These are phyloP conservation scores for Drosophila anomalata DNA, from an alignment of 2,888 invertebrate genomes.

Conservation along the genomic window DNA sequence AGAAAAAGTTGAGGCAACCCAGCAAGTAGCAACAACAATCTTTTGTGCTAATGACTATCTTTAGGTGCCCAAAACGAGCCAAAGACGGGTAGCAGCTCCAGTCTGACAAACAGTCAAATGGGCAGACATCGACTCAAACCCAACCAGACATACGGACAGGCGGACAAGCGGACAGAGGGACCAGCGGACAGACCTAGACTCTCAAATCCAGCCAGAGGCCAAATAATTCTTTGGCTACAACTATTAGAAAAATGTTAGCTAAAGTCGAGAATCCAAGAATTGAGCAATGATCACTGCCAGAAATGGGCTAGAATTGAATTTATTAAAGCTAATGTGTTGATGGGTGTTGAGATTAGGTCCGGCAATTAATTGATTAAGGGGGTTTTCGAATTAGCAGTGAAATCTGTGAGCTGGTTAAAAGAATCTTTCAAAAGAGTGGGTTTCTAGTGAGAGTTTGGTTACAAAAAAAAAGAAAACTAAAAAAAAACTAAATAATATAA, in stretches of 20 bases:
- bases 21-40: constrained; percentile 54
- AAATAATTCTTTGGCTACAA: constrained; percentile 55
- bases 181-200: constrained; percentile 11
- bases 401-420: background rate
- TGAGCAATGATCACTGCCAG: constrained; percentile 21
- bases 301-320: background rate
- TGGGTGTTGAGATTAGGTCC: background rate
- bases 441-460: background rate
- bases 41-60: constrained; percentile 76
- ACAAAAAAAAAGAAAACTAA: no score
- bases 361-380: background rate
- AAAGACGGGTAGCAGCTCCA: constrained; percentile 68
- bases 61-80: constrained; percentile 51
- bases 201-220: constrained; percentile 54
- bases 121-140: constrained; percentile 28
- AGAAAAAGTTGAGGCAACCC: constrained; percentile 17
- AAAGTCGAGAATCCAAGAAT: constrained; percentile 7
- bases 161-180: background rate
- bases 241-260: constrained; percentile 65
- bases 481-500: no score
- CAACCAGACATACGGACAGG: constrained; percentile 6
- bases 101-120: constrained; percentile 55
- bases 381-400: background rate
- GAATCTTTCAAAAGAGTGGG: background rate
- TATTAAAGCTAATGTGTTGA: background rate